Conservation (phyloP, 2,797 vertebrate genomes). For the Anguilla megastoma region DNA sequence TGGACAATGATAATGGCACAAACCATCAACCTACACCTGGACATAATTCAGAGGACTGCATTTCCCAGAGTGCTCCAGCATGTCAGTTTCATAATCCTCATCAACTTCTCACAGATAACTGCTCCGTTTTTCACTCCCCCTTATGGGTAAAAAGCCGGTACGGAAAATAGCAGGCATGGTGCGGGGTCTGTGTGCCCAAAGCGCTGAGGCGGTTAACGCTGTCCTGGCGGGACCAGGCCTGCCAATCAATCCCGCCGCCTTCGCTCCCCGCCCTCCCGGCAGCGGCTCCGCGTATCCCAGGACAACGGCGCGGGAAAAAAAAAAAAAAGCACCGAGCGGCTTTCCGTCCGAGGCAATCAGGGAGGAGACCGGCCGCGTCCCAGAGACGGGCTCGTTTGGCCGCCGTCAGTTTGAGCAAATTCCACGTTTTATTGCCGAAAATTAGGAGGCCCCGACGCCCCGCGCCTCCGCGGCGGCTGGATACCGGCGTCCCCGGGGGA, state of each 20-base stretch:
- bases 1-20: constrained; percentile 63
- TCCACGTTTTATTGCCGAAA: background rate
- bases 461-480: background rate
- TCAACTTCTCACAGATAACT: constrained; percentile 56
- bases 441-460: background rate
- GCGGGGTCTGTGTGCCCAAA: constrained; percentile 50
- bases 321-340: background rate
- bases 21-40: background rate
- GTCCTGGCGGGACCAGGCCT: constrained; percentile 72
- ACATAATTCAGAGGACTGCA: background rate
- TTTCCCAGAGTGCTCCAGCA: background rate
- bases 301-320: background rate
- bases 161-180: constrained; percentile 65
- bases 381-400: background rate
- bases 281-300: background rate
- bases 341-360: background rate
- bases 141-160: constrained; percentile 58
- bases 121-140: constrained; percentile 61
- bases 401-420: background rate
- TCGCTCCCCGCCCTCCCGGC: background rate
- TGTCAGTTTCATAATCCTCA: background rate
- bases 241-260: constrained; percentile 62
- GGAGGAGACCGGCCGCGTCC: background rate
- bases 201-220: constrained; percentile 75
- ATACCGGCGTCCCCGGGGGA: background rate